These are phyloP conservation scores for Mycalesis mineus DNA, from an alignment of 2,888 invertebrate genomes.

Conservation along the genomic window DNA sequence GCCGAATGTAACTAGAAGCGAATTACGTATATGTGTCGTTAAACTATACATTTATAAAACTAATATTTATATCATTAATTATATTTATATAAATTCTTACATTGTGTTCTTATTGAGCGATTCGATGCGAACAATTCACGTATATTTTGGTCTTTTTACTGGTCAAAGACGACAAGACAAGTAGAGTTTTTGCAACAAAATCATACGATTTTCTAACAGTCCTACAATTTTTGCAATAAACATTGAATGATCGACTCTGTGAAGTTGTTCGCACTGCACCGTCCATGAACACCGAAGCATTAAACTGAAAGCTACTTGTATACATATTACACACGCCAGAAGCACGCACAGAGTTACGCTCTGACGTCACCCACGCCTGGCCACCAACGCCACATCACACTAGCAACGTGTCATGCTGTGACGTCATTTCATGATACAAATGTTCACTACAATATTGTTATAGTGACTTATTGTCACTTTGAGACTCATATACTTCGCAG, in stretches of 20 bases:
- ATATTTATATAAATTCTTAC: slow-evolving; percentile 12
- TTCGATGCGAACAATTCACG: slow-evolving; percentile 1
- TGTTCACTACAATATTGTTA: not conserved
- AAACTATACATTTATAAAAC: slow-evolving; percentile 59
- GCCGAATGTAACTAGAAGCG: slow-evolving; percentile 12
- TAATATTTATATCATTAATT: slow-evolving; percentile 46
- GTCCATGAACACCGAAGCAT: not conserved
- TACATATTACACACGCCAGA: slow-evolving; percentile 2
- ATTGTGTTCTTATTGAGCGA: not conserved
- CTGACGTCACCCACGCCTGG: not conserved
- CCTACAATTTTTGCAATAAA: too few species aligned
- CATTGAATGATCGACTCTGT: too few species aligned
- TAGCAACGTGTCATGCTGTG: not conserved
- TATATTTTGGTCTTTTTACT: too few species aligned
- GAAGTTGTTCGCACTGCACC: not conserved
- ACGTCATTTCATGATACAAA: not conserved
- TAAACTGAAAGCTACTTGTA: slow-evolving; percentile 6
- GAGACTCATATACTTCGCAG: too few species aligned
- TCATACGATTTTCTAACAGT: not conserved
- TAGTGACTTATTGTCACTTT: too few species aligned
- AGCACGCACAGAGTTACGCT: slow-evolving; percentile 2
- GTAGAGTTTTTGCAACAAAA: not conserved
- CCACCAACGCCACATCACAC: not conserved
- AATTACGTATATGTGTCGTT: slow-evolving; percentile 23
- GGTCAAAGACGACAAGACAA: too few species aligned